Evolutionary conservation across 2,113 vertebrate species (phyloP), one percentile per base, ranked within the genome.

Genomic region (Myotis brandtii): DNA sequence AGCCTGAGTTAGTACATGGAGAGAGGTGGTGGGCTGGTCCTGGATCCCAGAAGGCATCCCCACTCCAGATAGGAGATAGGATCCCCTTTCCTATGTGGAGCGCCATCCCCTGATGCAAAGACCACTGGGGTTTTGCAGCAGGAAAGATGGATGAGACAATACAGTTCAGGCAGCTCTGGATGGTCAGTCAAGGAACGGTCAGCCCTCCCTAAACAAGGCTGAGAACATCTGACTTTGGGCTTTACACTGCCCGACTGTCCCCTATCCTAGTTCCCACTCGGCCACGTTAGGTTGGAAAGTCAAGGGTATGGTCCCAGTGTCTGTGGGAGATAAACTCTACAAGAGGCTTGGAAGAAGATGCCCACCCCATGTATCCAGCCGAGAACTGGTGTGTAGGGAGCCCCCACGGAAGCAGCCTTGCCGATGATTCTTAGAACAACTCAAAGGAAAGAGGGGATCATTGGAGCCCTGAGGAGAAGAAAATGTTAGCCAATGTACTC

Each of bases 281-380:
- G 46, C 21, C 34, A 32, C 6, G 20, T 81, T 67, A 66, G 34
- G 6, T 50, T 92, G 46, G 59, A 54, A 82, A 85, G 16, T 73
- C 77, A 91, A 77, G 20, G 9, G 20, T 52, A 27, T 50, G 25
- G 13, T 76, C 30, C 59, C 64, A 30, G 9, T 69, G 20, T 82
- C 66, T 96, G 90, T 83, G 30, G 56, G 66, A 91, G 59, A 73
- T 25, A 92, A 92, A 90, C 16, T 83, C 67, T 66, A 7, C 2
- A 54, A 18, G 12, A 92, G 18, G 9, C 17, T 95, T 86, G n/a
- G 27, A 89, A 73, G 40, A 88, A 9, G 77, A 50, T 0, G 17
- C 86, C 17, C 8, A 84, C 11, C 6, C 37, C 27, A n/a, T 76
- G 30, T 25, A 67, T 46, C 40, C 34, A 89, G 34, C 23, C 23